phyloP scores from a whole-genome alignment of 2,113 vertebrate species.

The Crotalus horridus region DNA sequence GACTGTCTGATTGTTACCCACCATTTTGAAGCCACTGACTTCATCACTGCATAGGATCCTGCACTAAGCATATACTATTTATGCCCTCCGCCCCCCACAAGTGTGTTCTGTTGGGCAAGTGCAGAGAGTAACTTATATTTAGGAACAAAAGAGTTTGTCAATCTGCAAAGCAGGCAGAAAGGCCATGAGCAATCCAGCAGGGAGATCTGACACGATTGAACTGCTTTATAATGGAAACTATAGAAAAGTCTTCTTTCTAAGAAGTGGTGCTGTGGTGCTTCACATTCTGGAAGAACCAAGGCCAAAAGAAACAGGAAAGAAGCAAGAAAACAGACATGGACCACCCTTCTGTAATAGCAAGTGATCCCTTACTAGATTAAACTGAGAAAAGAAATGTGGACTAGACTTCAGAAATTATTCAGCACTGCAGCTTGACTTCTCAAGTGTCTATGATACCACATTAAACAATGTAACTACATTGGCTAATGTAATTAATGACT shows the following conservation, averaged over 20 bases:
- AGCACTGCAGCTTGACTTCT: neutral
- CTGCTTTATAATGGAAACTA: neutral
- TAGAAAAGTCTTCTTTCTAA: neutral
- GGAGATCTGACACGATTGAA: neutral
- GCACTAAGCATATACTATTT: neutral
- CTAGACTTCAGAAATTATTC: neutral
- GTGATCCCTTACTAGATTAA: neutral
- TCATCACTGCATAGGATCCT: neutral
- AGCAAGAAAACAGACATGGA: neutral
- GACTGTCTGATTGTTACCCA: neutral
- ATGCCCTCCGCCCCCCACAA: neutral
- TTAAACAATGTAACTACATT: too few species aligned
- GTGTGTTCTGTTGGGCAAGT: neutral
- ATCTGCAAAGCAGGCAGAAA: neutral
- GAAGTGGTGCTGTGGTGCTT: neutral
- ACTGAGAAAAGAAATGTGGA: too few species aligned
- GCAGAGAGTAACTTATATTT: neutral
- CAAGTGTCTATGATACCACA: too few species aligned
- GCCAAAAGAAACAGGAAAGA: neutral
- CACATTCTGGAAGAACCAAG: neutral
- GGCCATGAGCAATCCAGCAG: neutral
- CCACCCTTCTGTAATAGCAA: neutral
- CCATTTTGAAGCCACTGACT: neutral
- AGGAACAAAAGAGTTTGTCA: neutral
- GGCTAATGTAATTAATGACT: too few species aligned